Conservation (phyloP, 2,888 invertebrate genomes). For the Cheilosia vulpina region DNA sequence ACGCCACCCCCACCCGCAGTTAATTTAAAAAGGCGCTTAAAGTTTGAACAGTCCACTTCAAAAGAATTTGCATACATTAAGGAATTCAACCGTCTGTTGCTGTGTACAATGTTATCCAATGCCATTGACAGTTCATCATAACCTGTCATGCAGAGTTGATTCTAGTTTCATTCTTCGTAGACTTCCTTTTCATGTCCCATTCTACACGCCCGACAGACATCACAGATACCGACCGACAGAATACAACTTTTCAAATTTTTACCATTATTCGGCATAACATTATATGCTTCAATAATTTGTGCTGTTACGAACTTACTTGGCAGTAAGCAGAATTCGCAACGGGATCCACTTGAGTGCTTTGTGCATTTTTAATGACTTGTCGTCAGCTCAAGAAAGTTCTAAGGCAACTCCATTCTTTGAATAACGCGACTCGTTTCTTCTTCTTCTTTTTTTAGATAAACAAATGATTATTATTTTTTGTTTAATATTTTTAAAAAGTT, state of each 20-base stretch:
- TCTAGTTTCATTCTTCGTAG: background rate
- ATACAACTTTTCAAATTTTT: slow-evolving; percentile 56
- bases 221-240: background rate
- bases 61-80: slow-evolving; percentile 4
- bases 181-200: background rate
- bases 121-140: background rate
- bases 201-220: background rate
- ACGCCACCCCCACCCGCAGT: no score
- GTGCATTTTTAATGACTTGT: slow-evolving; percentile 72
- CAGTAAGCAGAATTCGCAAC: slow-evolving; percentile 42
- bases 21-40: no score
- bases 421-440: slow-evolving; percentile 8
- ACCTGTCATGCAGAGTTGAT: background rate
- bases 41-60: slow-evolving; percentile 1
- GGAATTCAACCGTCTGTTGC: no score
- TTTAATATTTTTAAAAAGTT: slow-evolving; percentile 26
- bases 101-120: background rate
- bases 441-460: slow-evolving; percentile 49
- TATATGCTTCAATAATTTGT: slow-evolving; percentile 63
- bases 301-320: slow-evolving; percentile 62
- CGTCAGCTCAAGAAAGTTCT: slow-evolving; percentile 26
- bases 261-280: slow-evolving; percentile 62
- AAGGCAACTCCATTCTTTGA: slow-evolving; percentile 26
- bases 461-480: slow-evolving; percentile 58
- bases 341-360: slow-evolving; percentile 57